phyloP scores from a whole-genome alignment of 2,113 vertebrate species.

The Sialia sialis region DNA sequence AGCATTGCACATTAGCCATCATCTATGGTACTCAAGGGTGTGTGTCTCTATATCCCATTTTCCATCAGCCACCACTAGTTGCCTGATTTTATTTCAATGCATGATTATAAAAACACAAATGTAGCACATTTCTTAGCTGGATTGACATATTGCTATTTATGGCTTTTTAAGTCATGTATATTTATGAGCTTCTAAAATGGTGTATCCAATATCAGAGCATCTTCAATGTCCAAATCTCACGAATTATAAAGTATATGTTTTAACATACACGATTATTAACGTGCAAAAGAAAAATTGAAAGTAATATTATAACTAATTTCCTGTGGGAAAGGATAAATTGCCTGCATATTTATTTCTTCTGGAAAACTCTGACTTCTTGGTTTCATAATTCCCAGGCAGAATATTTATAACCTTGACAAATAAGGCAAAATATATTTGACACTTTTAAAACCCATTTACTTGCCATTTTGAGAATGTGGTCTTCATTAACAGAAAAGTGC shows the following conservation, averaged over 20 bases:
- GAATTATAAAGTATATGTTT: conserved; percentile 50
- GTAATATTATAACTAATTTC: conserved; percentile 48
- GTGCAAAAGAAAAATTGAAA: conserved; percentile 19
- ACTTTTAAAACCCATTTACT: background rate
- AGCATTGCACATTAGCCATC: background rate
- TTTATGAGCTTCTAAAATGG: conserved; percentile 58
- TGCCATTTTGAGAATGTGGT: background rate
- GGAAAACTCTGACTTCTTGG: conserved; percentile 13
- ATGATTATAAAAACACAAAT: background rate
- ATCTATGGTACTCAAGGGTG: background rate
- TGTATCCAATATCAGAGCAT: conserved; percentile 34
- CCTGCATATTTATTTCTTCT: conserved; percentile 16
- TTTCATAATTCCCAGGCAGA: background rate
- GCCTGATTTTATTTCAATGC: background rate
- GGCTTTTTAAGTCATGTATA: conserved; percentile 26
- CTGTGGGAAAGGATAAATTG: conserved; percentile 16
- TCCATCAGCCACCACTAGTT: background rate
- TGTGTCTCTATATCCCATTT: background rate
- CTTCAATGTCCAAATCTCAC: conserved; percentile 24
- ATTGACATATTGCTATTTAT: conserved; percentile 54
- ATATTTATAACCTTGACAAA: background rate
- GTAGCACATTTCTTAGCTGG: conserved; percentile 34
- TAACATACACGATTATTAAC: conserved; percentile 38
- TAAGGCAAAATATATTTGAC: background rate
- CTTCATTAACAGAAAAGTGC: background rate